Evolutionary conservation across 2,797 vertebrate genomes (phyloP), one percentile per base, ranked within the genome.

Genomic region (Loriculus beryllinus): DNA sequence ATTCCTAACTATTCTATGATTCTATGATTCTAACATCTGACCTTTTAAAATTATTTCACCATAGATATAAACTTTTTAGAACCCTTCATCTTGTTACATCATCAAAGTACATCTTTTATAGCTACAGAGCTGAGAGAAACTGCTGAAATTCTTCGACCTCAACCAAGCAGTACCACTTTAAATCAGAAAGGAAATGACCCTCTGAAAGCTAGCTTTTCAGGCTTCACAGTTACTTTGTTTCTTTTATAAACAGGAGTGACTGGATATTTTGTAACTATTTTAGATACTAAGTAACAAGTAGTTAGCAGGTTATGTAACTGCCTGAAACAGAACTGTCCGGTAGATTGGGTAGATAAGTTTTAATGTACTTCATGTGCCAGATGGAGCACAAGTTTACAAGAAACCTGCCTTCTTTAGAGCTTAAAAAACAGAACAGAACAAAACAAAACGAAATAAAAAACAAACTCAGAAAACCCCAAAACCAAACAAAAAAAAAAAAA

Each of bases 171-270:
- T 8, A 21, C 5, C 10, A 14, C 21, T 76, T 64, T 28, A 57
- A 71, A 57, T 54, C 22, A 49, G 13, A 28, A 59, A 80, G 21
- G 7, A 70, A 62, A 52, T 21, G 33, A 33, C 28, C 22, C 11
- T 1, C 26, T 18, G 14, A 47, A 35, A 71, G 20, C 4, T 3
- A 3, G 7, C 4, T 15, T 0, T 0, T 69, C 16, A 5, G 7
- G n/a, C 68, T 62, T 15, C 40, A 37, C 19, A 28, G 6, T 17
- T 13, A 4, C 20, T 33, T 35, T 29, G 20, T 45, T 87, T 70
- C 51, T 51, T 52, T 86, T 29, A 5, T 28, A 42, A 48, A 25
- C 29, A 37, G 12, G 17, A 75, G 20, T 62, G 35, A 81, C 45
- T 59, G 51, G 60, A 62, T 57, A 51, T 69, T 88, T 47, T 59